Percentiles rank a stretch among this genome's conserved stretches.
These are phyloP conservation scores for Augochlora pura DNA, from an alignment of 1,140 invertebrate species.

Conservation along the genomic window DNA sequence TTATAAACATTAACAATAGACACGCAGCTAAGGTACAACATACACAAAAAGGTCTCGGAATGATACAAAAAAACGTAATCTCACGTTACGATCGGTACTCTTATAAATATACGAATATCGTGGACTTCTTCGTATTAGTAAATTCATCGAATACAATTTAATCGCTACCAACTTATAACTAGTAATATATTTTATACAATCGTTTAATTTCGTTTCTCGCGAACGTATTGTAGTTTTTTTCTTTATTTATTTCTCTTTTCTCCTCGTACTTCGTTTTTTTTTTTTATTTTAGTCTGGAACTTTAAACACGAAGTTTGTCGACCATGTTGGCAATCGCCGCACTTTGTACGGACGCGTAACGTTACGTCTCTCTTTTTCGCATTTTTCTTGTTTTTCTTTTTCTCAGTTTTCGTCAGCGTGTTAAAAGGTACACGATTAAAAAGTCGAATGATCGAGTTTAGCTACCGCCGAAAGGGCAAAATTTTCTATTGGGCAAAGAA, in stretches of 20 bases:
- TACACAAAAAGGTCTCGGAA: conserved; percentile 61
- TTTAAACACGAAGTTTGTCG: conserved; percentile 58
- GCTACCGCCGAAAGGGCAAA: conserved; percentile 10
- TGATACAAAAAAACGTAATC: conserved; percentile 68
- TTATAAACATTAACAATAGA: conserved; percentile 62
- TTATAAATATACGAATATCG: conserved; percentile 64
- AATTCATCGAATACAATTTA: conserved; percentile 63
- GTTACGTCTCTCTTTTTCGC: too few relatives aligned
- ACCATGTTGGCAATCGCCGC: conserved; percentile 40
- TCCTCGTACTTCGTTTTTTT: too few relatives aligned
- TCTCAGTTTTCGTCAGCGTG: not conserved
- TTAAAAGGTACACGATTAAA: conserved; percentile 17
- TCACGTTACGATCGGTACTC: conserved; percentile 60
- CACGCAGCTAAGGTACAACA: conserved; percentile 65
- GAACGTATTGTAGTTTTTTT: conserved; percentile 44
- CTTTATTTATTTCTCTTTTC: not conserved
- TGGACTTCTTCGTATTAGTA: conserved; percentile 57
- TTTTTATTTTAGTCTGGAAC: conserved; percentile 44
- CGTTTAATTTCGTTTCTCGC: conserved; percentile 54
- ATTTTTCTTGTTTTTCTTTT: not conserved
- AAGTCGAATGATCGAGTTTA: conserved; percentile 20
- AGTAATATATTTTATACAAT: conserved; percentile 63
- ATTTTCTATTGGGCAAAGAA: not conserved
- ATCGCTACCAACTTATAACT: conserved; percentile 62
- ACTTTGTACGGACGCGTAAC: conserved; percentile 30